Base-by-base conservation (phyloP, 2,888 invertebrate genomes). In the Eupsilia transversa region DNA sequence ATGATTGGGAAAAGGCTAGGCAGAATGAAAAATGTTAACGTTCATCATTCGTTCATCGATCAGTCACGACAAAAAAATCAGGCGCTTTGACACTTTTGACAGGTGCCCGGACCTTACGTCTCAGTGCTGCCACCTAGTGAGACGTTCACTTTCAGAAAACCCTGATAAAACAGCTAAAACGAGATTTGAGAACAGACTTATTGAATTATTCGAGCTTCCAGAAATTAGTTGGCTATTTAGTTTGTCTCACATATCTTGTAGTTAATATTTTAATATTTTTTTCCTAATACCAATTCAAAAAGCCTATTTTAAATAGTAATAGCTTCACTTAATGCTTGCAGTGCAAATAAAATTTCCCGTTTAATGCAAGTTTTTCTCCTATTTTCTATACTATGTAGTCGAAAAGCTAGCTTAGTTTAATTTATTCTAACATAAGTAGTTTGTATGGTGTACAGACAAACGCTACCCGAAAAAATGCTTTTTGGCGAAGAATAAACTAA, bases 321-420 rank as follows among this genome's bases (percentile, higher is more conserved):
- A 14, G 82, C 82, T 80, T 77, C 12, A 30, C 12, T 23, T 74
- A 82, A 68, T 79, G 83, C 83, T 84, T 83, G 85, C 63, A 67
- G 38, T 78, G 85, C 82, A 82, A 69, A 56, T 57, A 57, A 46
- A 65, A 20, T 73, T 46, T 38, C 41, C n/a, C 49, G n/a, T 59
- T 64, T 57, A 52, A 57, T 78, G 73, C 52, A 83, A 77, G 43
- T 65, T 65, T 72, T 56, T 65, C 33, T 59, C 52, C 70, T 61
- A 54, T 80, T 57, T 68, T 64, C 12, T 0, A 2, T 68, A 65
- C 60, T 74, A 43, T 49, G 77, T 86, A 86, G 80, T 52, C 66
- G 30, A 59, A 10, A 61, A 69, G 23, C 60, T 64, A 71, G 57
- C 61, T 72, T 76, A 85, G 68, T 65, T 66, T 61, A 52, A 60